phyloP scores from a whole-genome alignment of 2,113 vertebrate species.

The Rhinichthys klamathensis region DNA sequence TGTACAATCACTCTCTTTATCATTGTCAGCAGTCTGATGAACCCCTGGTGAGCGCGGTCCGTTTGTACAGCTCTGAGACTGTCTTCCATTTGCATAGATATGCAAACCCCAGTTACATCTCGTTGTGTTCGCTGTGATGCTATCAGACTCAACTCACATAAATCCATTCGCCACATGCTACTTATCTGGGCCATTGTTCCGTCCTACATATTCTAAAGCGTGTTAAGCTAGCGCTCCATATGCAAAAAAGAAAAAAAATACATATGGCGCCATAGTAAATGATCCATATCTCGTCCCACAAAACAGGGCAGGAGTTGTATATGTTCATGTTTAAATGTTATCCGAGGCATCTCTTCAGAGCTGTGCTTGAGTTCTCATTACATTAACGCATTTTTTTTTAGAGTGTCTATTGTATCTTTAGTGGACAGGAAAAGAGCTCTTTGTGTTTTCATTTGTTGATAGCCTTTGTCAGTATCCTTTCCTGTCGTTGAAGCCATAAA shows the following conservation, averaged over 20 bases:
- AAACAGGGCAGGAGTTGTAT: neutral
- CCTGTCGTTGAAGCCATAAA: constrained; percentile 40
- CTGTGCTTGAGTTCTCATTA: neutral
- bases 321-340: neutral
- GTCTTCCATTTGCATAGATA: constrained; percentile 75
- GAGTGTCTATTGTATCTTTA: neutral
- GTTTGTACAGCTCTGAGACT: constrained; percentile 44
- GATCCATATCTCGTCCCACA: neutral
- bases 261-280: neutral
- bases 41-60: constrained; percentile 53
- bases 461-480: constrained; percentile 33
- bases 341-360: neutral
- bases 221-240: constrained; percentile 12
- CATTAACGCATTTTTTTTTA: neutral
- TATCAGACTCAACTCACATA: constrained; percentile 51
- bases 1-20: constrained; percentile 49
- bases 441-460: constrained; percentile 38
- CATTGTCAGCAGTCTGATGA: constrained; percentile 65
- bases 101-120: constrained; percentile 70
- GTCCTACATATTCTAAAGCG: constrained; percentile 11
- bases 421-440: constrained; percentile 17
- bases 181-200: constrained; percentile 50
- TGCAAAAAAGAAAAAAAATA: constrained; percentile 43
- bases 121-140: constrained; percentile 55
- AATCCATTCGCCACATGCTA: constrained; percentile 38